phyloP scores from a whole-genome alignment of 2,888 invertebrate species.

The Nemurella pictetii region DNA sequence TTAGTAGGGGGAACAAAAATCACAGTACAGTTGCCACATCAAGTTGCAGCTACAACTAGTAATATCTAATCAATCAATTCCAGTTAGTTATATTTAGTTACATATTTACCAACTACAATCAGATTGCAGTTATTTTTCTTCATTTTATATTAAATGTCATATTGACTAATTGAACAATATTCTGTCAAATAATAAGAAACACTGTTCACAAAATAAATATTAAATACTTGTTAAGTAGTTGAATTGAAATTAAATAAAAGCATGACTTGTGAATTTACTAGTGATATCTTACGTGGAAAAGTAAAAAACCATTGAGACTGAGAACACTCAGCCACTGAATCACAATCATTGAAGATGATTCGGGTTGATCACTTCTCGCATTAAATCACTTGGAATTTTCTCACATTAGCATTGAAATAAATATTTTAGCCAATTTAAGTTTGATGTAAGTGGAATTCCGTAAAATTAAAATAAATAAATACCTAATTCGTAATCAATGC shows the following conservation, averaged over 20 bases:
- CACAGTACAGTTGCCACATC: background rate
- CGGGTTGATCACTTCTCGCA: too few species aligned
- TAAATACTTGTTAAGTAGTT: background rate
- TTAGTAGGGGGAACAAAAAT: background rate
- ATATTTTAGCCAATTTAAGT: background rate
- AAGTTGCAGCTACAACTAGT: background rate
- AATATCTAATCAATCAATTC: background rate
- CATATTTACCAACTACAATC: background rate
- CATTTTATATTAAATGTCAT: background rate
- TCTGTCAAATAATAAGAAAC: background rate
- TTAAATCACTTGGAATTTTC: too few species aligned
- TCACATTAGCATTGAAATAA: background rate
- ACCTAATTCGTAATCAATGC: background rate
- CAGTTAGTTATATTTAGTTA: background rate
- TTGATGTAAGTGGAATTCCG: background rate
- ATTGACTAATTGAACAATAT: background rate
- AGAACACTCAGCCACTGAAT: too few species aligned
- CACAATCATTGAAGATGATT: too few species aligned
- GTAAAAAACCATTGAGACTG: too few species aligned
- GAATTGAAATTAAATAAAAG: too few species aligned
- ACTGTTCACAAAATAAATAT: background rate
- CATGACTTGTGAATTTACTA: too few species aligned
- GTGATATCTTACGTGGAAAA: too few species aligned
- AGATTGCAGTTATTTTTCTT: background rate
- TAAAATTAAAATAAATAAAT: background rate